These are phyloP conservation scores for Cydia splendana DNA, from an alignment of 1,140 invertebrate genomes.

Conservation along the genomic window DNA sequence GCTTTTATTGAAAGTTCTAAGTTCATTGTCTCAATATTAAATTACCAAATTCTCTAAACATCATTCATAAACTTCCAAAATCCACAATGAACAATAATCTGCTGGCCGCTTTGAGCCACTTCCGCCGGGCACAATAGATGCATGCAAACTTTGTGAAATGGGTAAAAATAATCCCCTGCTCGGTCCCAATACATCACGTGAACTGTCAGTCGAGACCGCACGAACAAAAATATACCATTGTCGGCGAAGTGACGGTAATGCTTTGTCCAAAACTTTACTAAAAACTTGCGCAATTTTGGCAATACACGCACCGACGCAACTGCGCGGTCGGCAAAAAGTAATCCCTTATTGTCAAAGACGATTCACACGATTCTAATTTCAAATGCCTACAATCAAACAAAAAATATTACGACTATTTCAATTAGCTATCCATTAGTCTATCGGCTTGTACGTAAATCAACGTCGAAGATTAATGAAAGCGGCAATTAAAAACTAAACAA, in stretches of 20 bases:
- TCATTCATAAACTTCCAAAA: constrained; percentile 57
- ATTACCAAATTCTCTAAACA: constrained; percentile 51
- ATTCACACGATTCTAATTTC: constrained; percentile 39
- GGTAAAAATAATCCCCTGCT: constrained; percentile 77
- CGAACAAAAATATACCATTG: constrained; percentile 78
- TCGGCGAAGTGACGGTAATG: constrained; percentile 50
- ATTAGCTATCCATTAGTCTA: constrained; percentile 36
- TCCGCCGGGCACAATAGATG: constrained; percentile 73
- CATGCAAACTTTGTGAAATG: constrained; percentile 78
- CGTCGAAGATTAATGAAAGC: constrained; percentile 52
- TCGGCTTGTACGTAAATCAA: constrained; percentile 47
- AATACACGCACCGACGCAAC: constrained; percentile 61
- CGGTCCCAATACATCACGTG: constrained; percentile 75
- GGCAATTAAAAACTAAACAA: constrained; percentile 60
- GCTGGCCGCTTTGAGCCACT: constrained; percentile 71
- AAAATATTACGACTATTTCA: constrained; percentile 33
- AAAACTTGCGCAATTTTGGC: constrained; percentile 75
- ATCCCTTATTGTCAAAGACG: constrained; percentile 46
- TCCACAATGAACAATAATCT: constrained; percentile 60
- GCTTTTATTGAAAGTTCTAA: neutral
- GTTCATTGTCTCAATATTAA: constrained; percentile 48
- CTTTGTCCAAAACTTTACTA: constrained; percentile 72
- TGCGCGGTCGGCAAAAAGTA: constrained; percentile 32
- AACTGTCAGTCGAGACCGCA: constrained; percentile 77
- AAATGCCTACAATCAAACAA: neutral